Conservation (phyloP, 2,113 vertebrate species). For the Saccopteryx bilineata region DNA sequence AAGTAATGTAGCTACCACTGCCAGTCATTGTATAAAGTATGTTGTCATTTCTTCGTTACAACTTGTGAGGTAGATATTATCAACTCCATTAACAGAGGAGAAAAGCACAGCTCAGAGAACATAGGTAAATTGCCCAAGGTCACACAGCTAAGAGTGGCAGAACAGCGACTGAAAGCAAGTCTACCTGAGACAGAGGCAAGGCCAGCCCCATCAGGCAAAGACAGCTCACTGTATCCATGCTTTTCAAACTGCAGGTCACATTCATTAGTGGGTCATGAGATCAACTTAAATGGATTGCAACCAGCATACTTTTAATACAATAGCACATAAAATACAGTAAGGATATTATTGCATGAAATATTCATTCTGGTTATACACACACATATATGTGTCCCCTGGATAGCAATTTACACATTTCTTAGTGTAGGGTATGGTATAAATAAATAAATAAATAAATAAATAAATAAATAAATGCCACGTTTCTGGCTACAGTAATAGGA, state of each 20-base stretch:
- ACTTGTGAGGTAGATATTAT: background rate
- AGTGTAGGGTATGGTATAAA: background rate
- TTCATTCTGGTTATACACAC: background rate
- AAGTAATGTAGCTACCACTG: background rate
- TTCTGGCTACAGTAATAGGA: background rate
- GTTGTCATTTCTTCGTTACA: background rate
- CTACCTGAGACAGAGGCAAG: background rate
- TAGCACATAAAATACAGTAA: background rate
- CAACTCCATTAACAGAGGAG: background rate
- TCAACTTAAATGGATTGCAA: background rate
- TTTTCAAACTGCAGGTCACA: background rate
- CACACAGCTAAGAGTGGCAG: background rate
- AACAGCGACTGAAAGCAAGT: background rate
- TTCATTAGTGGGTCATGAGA: background rate
- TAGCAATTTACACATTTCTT: conserved; percentile 9
- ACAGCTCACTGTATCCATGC: background rate
- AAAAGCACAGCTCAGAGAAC: background rate
- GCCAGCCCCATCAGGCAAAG: background rate
- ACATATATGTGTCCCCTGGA: background rate
- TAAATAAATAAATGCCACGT: background rate
- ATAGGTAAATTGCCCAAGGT: background rate
- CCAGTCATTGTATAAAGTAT: background rate
- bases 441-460: background rate
- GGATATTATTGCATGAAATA: conserved; percentile 15
- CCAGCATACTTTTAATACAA: background rate